phyloP scores from a whole-genome alignment of 1,140 invertebrate species.

The Caenorhabditis briggsae region DNA sequence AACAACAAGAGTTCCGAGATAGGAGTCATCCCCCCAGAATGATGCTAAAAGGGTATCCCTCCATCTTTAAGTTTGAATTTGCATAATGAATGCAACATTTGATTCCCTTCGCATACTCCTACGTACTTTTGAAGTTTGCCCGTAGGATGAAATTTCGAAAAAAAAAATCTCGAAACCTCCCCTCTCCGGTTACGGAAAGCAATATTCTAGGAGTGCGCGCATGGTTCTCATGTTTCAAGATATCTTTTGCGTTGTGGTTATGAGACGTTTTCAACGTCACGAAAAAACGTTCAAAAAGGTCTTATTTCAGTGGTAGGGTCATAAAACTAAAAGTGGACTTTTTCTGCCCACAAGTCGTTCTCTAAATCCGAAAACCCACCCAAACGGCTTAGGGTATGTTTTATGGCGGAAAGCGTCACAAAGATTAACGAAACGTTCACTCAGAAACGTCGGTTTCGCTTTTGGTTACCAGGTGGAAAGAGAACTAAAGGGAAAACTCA shows the following conservation, averaged over 20 bases:
- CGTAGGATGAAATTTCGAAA: slow-evolving; percentile 1
- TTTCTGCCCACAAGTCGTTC: neutral
- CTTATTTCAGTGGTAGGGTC: neutral
- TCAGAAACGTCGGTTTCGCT: slow-evolving; percentile 9
- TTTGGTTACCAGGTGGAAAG: slow-evolving; percentile 8
- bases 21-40: neutral
- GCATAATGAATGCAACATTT: slow-evolving; percentile 37
- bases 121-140: slow-evolving; percentile 45
- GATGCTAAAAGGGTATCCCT: neutral
- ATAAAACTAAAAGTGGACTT: slow-evolving; percentile 39
- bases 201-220: slow-evolving; percentile 48
- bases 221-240: slow-evolving; percentile 53
- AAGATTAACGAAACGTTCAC: slow-evolving; percentile 47
- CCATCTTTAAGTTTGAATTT: neutral
- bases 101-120: slow-evolving; percentile 21
- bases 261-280: slow-evolving; percentile 51
- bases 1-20: neutral
- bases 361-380: slow-evolving; percentile 24
- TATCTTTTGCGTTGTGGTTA: slow-evolving; percentile 47
- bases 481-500: too few relatives aligned
- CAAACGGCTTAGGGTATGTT: slow-evolving; percentile 40
- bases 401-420: slow-evolving; percentile 35
- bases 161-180: slow-evolving; percentile 53
- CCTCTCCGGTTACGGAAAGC: slow-evolving; percentile 54
- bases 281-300: slow-evolving; percentile 46